Base-by-base conservation (phyloP, 2,797 vertebrate genomes). In the Microtus agrestis region DNA sequence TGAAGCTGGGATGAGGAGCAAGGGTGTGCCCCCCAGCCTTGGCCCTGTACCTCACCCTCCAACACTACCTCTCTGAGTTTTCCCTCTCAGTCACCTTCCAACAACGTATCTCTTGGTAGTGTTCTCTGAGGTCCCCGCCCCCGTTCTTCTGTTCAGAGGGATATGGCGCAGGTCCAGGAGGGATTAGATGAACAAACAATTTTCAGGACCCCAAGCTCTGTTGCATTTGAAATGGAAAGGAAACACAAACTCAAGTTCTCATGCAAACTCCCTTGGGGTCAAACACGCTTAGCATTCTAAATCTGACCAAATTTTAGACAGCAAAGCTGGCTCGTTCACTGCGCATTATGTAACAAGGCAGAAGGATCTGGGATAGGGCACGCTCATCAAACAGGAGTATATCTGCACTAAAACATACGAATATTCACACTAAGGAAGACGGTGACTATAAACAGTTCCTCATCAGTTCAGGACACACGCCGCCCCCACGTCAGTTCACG, bases 371-470 rank as follows among this genome's bases (percentile, higher is more conserved):
- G 76, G 71, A 13, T 79, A 93, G 79, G 65, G 92, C 65, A 40
- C 56, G 63, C 10, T 77, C 96, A 95, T 92, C 96, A 95, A 97
- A 93, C 67, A 77, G 48, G 86, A 95, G 94, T 93, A 93, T 63
- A 97, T 93, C 86, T 92, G 85, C 59, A 80, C 73, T 86, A 82
- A 94, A 95, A 93, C 65, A 91, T 84, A 97, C 96, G 95, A 96
- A 97, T 97, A 98, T 97, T 97, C 96, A 96, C 92, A 89, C 59
- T 21, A 91, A 93, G 69, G 80, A 76, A 92, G 90, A 98, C 76
- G 84, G 94, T 37, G 77, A 80, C 96, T 97, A 96, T 93, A 96
- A 98, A 96, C 95, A 96, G 69, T 27, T n/a, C 87, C 87, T 63
- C 85, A 94, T 89, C 87, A 84, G 59, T 89, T 96, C 82, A 80